Evolutionary conservation across 2,888 invertebrate genomes (phyloP), one percentile per base, ranked within the genome.

Genomic region (Eupithecia abbreviata): DNA sequence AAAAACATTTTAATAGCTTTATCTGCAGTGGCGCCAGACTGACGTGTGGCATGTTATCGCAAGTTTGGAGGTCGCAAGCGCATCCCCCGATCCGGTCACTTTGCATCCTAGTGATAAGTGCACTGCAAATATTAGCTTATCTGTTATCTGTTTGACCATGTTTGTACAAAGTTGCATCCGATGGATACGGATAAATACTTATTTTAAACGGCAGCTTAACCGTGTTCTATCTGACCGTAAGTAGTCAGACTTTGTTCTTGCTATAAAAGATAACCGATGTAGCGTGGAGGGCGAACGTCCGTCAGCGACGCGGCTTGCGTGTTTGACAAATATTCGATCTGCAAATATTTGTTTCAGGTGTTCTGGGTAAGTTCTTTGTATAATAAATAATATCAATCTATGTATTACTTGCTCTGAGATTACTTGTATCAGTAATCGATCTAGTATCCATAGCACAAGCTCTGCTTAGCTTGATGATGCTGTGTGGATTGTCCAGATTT

Each of bases 21-120:
- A 89, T 90, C 89, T 85, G 76, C 43, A 80, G 82, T 84, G 90
- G 91, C 91, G 91, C 90, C 91, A 76, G 87, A 80, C 85, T 84
- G 86, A 85, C 87, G 85, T 83, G 81, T 84, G 82, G 74, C 80
- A 84, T 85, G 84, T 85, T 90, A 90, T 90, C 90, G 79, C 86
- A 70, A 82, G 82, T 83, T 81, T 86, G 87, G 87, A 89, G 90
- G 90, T 87, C 91, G 79, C 69, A 10, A n/a, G 68, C 47, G n/a
- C 78, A 80, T 82, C 77, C 76, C 71, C 69, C 58, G 73, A 76
- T 76, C 81, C 79, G 80, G 75, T 82, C 79, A 81, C 83, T 83
- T 76, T 75, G 76, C 72, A 77, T 75, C 77, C 75, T 62, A 67
- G 55, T 55, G 75, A 76, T 71, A 75, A 77, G 58, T 62, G 68